phyloP scores from a whole-genome alignment of 35 echinoderm and acorn worm species.

The Ophiothrix spiculata region DNA sequence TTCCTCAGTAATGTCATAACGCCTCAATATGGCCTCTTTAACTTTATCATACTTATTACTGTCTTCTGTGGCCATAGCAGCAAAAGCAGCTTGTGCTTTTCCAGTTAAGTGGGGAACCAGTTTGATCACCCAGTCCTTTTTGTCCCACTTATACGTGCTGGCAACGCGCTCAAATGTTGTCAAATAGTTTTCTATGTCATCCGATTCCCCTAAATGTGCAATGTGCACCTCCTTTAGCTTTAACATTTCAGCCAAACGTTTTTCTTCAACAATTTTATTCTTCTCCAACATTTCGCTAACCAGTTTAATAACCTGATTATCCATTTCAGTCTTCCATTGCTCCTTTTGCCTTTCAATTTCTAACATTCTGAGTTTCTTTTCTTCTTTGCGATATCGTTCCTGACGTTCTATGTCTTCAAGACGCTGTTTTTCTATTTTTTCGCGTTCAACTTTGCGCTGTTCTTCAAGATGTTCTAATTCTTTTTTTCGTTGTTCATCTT shows the following conservation, averaged over 20 bases:
- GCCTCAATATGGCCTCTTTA: conserved; percentile 12
- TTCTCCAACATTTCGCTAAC: background rate
- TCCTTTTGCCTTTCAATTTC: background rate
- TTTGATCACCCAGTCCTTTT: conserved; percentile 7
- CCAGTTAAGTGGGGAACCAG: background rate
- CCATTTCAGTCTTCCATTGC: conserved; percentile 5
- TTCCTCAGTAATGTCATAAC: conserved; percentile 29
- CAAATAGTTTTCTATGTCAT: conserved; percentile 23
- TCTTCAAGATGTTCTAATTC: no score
- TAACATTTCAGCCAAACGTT: conserved; percentile 4
- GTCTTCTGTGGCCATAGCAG: background rate
- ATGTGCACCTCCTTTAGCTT: conserved; percentile 21
- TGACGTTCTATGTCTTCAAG: background rate
- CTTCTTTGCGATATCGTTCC: background rate
- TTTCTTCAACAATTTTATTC: conserved; percentile 4
- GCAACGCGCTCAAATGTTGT: conserved; percentile 22
- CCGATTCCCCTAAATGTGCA: background rate
- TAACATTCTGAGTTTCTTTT: background rate
- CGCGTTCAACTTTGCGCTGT: no score
- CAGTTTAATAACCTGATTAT: background rate
- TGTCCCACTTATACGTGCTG: conserved; percentile 1
- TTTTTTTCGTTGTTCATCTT: no score
- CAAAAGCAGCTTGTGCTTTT: conserved; percentile 19
- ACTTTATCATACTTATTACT: conserved; percentile 16
- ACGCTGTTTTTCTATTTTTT: no score